Evolutionary conservation across 2,797 vertebrate species (phyloP).

Genomic region (Pelobates cultripes): DNA sequence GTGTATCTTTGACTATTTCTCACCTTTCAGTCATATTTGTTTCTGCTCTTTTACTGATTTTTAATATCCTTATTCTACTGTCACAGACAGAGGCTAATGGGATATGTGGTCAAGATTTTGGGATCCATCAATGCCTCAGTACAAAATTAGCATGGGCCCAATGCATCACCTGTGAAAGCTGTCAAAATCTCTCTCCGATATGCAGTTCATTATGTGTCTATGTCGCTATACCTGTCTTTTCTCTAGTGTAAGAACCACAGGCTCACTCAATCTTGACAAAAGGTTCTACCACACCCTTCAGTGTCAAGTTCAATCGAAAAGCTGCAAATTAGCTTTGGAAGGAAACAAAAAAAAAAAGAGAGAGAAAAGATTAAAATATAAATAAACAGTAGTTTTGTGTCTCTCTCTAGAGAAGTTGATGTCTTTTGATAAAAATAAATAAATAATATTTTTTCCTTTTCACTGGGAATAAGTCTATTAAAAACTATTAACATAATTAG

Average conservation of each 20-base stretch:
- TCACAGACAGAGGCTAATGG: conserved; percentile 98
- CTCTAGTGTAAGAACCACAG: conserved; percentile 68
- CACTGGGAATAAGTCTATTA: conserved; percentile 87
- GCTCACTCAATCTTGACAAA: conserved; percentile 69
- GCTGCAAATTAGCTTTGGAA: conserved; percentile 78
- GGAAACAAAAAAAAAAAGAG: conserved; percentile 53
- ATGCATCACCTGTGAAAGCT: conserved; percentile 97
- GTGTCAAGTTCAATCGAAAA: conserved; percentile 79
- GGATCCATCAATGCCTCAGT: conserved; percentile 94
- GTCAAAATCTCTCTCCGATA: conserved; percentile 81
- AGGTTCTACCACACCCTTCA: conserved; percentile 82
- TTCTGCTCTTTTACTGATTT: conserved; percentile 67
- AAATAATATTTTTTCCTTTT: conserved; percentile 71
- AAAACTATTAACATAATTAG: conserved; percentile 97
- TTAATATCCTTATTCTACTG: conserved; percentile 88
- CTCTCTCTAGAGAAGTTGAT: conserved; percentile 75
- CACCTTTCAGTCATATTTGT: conserved; percentile 74
- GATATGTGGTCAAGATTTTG: conserved; percentile 98
- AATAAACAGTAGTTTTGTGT: conserved; percentile 52
- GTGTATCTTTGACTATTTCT: conserved; percentile 65
- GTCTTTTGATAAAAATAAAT: conserved; percentile 62
- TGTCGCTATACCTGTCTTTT: conserved; percentile 80
- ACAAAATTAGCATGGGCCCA: conserved; percentile 93
- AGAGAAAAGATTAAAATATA: background rate
- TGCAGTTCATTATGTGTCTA: conserved; percentile 87